Base-by-base conservation (phyloP, 2,797 vertebrate species). In the Epinephelus malabaricus region DNA sequence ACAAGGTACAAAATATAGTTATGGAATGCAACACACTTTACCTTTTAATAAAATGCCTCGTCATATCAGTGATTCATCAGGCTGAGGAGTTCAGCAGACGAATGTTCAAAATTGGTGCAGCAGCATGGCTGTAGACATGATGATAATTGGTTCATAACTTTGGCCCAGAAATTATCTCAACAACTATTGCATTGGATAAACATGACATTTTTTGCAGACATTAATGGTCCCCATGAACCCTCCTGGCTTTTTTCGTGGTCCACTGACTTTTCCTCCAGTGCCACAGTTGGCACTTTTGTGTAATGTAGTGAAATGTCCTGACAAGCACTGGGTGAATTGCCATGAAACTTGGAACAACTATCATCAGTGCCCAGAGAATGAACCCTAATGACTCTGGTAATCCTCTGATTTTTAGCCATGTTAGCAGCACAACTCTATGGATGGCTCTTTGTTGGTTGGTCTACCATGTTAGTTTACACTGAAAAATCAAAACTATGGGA, bases 1-100 rank as follows among this genome's bases (percentile, higher is more conserved):
- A 77, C 66, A 50, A 78, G 50, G 69, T 73, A 75, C 59, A 83
- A 77, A 82, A 78, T 38, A 56, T 10, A 67, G 49, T 45, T 64
- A 70, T 71, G 67, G 74, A 83, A 51, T 14, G 34, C 10, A 69
- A 27, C 45, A 76, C 13, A 14, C 14, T 54, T 46, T 5, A 73
- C 63, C 43, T 81, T 76, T 84, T 63, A 43, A 73, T 64, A 51
- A 79, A 70, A 66, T 72, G 5, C 43, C 53, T 18, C 51, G 46
- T 79, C 27, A 50, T 7, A 73, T 75, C 45, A 63, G 60, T n/a
- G 53, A 54, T 76, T 64, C 68, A 45, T 58, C 62, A 62, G 23
- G n/a, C 62, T 30, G 47, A 27, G 18, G 17, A 62, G 64, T 70
- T 65, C 11, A 58, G 21, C n/a, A 40, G 4, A 1, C 2, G 0